Evolutionary conservation across 64 coral and sea anemone species (phyloP), one percentile per base, ranked within the genome.

Genomic region (Actinia equina): DNA sequence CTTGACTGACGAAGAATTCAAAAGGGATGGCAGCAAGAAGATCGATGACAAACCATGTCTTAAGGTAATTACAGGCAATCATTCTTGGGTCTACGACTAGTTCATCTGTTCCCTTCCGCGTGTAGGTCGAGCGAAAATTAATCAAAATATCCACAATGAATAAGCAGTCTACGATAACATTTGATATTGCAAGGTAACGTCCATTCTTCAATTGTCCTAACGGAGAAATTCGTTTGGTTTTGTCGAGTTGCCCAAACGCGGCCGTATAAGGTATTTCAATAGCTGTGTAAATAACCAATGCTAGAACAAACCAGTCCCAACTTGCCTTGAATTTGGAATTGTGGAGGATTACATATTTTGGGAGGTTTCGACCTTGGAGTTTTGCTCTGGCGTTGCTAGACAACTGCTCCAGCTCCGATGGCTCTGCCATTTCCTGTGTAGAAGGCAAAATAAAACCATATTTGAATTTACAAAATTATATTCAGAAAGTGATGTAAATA

Each of bases 21-120:
- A 99, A 95, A 8, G 97, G 97, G 53, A 99, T 94, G 14, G 97
- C 97, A 7, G 97, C 90, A 20, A 95, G 57, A 45, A 91, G 94
- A 77, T 99, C 97, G 19, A 95, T 87, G n/a, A 93, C 71, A 85
- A 99, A 99, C 97, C 97, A 99, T 5, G 91, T 79, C 88, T 95
- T 90, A 3, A 99, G 83, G 89, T 99, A 99, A 79, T 99, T 87
- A 7, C 90, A 82, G 2, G 97, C 97, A 55, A 99, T 99, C 77
- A 82, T 92, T 41, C 91, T 89, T 12, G 97, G 97, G 16, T 81
- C 62, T 27, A 86, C 79, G 0, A 99, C 79, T 9, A 95, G 74
- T 26, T 86, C 86, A 5, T 90, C 90, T 3, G 90, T 89, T 30
- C 71, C 76, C n/a, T 67, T 25, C 3, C 91, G 65, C 27, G 94